Conservation (phyloP, 2,888 invertebrate species). For the Chouioia cunea region DNA sequence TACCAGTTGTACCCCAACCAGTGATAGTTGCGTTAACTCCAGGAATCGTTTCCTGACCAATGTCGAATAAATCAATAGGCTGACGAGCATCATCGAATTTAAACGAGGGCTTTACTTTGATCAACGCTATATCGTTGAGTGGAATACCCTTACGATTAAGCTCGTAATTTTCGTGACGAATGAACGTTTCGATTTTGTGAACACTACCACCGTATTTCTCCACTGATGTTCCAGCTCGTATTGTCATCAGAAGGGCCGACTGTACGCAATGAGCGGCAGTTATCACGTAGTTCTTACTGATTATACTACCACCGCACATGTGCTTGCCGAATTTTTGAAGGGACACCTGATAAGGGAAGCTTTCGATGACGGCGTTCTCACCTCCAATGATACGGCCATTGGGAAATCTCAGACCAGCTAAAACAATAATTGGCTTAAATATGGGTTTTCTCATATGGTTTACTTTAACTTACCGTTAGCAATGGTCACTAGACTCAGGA, state of each 20-base stretch:
- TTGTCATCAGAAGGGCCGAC: background rate
- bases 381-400: constrained; percentile 69
- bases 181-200: constrained; percentile 40
- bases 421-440: no score
- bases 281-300: constrained; percentile 69
- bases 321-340: constrained; percentile 62
- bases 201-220: constrained; percentile 47
- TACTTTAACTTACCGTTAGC: no score
- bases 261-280: constrained; percentile 68
- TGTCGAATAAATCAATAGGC: constrained; percentile 68
- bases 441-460: no score
- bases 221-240: constrained; percentile 19
- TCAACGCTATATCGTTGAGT: constrained; percentile 70
- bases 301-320: constrained; percentile 71
- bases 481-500: no score
- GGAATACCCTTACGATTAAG: constrained; percentile 32
- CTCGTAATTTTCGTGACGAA: constrained; percentile 46
- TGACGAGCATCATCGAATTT: constrained; percentile 68
- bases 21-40: constrained; percentile 52
- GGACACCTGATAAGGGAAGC: constrained; percentile 70
- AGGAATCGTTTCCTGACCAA: constrained; percentile 53
- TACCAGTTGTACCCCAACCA: constrained; percentile 56
- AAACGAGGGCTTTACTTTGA: constrained; percentile 68
- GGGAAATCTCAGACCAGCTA: background rate
- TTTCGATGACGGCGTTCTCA: constrained; percentile 67